phyloP scores from a whole-genome alignment of 2,888 invertebrate genomes.

The Carterocephalus palaemon region DNA sequence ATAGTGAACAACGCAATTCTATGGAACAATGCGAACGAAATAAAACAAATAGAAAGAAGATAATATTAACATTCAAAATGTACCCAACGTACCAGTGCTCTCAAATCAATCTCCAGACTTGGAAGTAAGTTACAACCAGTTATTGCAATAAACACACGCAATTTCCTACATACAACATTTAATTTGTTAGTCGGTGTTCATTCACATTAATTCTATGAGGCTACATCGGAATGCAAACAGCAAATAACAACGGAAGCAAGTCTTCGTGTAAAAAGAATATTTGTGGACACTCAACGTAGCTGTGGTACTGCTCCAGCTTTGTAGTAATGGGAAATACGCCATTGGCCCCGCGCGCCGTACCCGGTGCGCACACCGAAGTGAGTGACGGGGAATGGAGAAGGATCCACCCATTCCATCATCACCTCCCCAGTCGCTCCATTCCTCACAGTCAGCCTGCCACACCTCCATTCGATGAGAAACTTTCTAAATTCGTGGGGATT shows the following conservation, averaged over 20 bases:
- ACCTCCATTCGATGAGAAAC: constrained; percentile 79
- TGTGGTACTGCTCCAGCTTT: constrained; percentile 41
- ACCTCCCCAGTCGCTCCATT: constrained; percentile 68
- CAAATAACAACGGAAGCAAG: constrained; percentile 57
- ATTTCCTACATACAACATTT: constrained; percentile 29
- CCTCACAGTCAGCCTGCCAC: constrained; percentile 73
- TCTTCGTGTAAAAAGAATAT: constrained; percentile 32
- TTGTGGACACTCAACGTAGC: constrained; percentile 67
- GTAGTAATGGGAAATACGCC: constrained; percentile 75
- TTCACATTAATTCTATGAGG: constrained; percentile 27
- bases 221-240: constrained; percentile 34
- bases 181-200: constrained; percentile 30
- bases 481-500: constrained; percentile 75
- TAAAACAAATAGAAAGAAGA: constrained; percentile 25
- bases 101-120: constrained; percentile 43
- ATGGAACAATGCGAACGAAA: no score
- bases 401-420: constrained; percentile 81
- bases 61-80: constrained; percentile 51
- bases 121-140: constrained; percentile 27
- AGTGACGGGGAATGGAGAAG: constrained; percentile 78
- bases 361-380: constrained; percentile 82
- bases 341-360: constrained; percentile 82
- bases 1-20: no score
- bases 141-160: constrained; percentile 35
- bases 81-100: constrained; percentile 71